Base-by-base conservation (phyloP, 1,140 invertebrate genomes). In the Delia radicum region DNA sequence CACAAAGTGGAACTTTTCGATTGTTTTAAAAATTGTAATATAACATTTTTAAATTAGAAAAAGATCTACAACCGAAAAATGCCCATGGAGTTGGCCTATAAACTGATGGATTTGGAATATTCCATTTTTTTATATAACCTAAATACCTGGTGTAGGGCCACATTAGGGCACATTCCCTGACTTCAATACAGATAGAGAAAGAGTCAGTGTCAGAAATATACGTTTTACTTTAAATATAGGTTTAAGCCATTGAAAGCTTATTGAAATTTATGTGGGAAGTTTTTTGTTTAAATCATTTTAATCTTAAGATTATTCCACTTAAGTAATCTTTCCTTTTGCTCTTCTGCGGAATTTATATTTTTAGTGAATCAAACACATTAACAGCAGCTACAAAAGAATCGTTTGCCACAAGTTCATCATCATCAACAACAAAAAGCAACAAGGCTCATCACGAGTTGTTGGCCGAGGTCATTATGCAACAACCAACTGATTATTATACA, bases 401-500 rank as follows among this genome's bases (percentile, higher is more conserved):
- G 29, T 33, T 15, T 37, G 29, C 65, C 21, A 62, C 42, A 18
- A 6, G 46, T 62, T 27, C 74, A 27, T 27, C 65, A 62, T 26
- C 65, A 15, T 55, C n/a, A 7, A 27, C 28, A 12, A n/a, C 21
- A n/a, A 3, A 21, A 7, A 33, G 29, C 29, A 69, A n/a, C 65
- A 33, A 76, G 79, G 78, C 74, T 29, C 77, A 77, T 77, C 77
- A 77, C 33, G 71, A 77, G 73, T 65, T 77, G 24, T 26, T 77
- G 26, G 74, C 72, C 74, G 77, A 77, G 75, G 77, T 77, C 71
- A 77, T 75, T 72, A 85, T 85, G 83, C 81, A 85, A 75, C 83
- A 84, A 67, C 81, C 82, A 31, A 85, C 81, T 81, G 85, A 82
- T 72, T 85, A 85, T 73, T 85, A 85, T 74, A 85, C 83, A 28